Base-by-base conservation (phyloP, 2,113 vertebrate species). In the Thomomys bottae region DNA sequence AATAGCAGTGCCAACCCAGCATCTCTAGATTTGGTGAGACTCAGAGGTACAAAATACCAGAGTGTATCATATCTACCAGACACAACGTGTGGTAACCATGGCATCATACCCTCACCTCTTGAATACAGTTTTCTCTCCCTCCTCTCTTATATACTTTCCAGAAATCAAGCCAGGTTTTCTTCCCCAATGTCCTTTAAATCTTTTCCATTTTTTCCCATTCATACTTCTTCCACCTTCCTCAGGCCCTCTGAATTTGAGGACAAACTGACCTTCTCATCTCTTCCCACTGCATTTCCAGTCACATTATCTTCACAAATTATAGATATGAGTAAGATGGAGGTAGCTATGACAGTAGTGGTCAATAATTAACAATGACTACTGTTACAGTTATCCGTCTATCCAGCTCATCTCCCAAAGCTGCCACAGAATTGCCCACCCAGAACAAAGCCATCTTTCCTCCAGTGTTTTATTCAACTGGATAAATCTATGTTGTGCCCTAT, bases 61-160 rank as follows among this genome's bases (percentile, higher is more conserved):
- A 49, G 12, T 40, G 36, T 5, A 54, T 64, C 34, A 24, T 0
- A 0, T 59, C 26, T n/a, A 20, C n/a, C n/a, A 18, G 2, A 11
- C 12, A 36, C 45, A 34, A 5, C 3, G 68, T 76, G 34, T 57
- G 36, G 21, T 67, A 54, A 54, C 49, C 17, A 54, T 17, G 15
- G 49, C 14, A 15, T 17, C 18, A 15, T 18, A 10, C 18, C 49
- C 49, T 54, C 49, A 54, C 49, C 18, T 54, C 49, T 54, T 54
- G 49, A 54, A 17, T 54, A 81, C 7, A 72, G 23, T 20, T 54
- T 84, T 49, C 54, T 77, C 26, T 18, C 32, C 23, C 8, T 83
- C 20, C 34, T 18, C 20, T 89, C 18, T 63, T 67, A 26, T 42
- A 34, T 54, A 9, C 12, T 0, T 0, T 84, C 34, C 38, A 26